These are phyloP conservation scores for Muschampia plurimacula DNA, from an alignment of 2,888 invertebrate species.

Conservation along the genomic window DNA sequence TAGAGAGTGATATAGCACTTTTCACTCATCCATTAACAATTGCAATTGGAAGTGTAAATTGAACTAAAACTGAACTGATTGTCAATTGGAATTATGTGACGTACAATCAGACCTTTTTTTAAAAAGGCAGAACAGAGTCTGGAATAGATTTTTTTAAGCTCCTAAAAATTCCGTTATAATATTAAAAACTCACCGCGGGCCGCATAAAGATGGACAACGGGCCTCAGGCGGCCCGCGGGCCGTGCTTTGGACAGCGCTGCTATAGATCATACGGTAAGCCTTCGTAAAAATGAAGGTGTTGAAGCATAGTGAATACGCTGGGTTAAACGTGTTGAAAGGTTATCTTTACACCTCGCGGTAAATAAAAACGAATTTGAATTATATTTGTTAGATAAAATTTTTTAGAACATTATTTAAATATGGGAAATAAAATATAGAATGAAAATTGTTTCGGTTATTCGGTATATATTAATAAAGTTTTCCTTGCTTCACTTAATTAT, in stretches of 20 bases:
- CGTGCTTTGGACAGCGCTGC: neutral
- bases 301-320: neutral
- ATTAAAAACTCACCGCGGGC: no score
- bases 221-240: no score
- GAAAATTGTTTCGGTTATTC: neutral
- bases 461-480: neutral
- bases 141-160: no score
- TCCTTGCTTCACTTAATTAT: neutral
- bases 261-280: neutral
- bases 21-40: no score
- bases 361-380: neutral
- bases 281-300: neutral
- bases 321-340: neutral
- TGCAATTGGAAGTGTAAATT: no score
- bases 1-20: no score
- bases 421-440: neutral
- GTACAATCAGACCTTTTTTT: no score
- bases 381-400: neutral
- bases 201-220: no score
- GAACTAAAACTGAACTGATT: no score
- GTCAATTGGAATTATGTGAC: no score
- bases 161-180: no score
- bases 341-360: neutral
- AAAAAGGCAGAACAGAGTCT: no score
- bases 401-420: neutral